These are phyloP conservation scores for Phenganax stokvisi DNA, from an alignment of 92 coral and sea anemone genomes.

Conservation along the genomic window DNA sequence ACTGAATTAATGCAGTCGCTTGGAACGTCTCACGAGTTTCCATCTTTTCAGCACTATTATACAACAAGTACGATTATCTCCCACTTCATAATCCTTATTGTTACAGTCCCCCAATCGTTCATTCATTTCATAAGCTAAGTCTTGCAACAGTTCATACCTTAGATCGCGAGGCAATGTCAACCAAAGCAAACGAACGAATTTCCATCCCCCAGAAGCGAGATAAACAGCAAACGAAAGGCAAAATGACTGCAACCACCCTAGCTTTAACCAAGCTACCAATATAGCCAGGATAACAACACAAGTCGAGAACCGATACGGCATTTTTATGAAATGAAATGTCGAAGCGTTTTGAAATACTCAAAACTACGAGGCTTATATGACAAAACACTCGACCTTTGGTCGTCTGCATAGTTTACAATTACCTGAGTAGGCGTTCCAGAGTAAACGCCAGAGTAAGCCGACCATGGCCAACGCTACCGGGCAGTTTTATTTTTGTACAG, in stretches of 20 bases:
- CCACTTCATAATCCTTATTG: neutral
- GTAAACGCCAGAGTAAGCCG: no score
- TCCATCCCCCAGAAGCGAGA: slow-evolving; percentile 18
- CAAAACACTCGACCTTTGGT: no score
- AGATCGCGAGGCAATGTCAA: slow-evolving; percentile 14
- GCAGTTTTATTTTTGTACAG: no score
- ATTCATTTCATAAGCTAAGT: neutral
- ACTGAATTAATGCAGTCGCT: no score
- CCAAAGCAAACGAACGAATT: slow-evolving; percentile 11
- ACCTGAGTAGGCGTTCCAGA: no score
- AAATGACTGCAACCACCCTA: neutral
- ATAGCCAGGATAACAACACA: neutral
- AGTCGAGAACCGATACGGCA: neutral
- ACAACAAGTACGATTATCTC: no score
- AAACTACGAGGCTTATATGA: no score
- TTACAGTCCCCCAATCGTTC: neutral
- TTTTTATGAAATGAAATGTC: neutral
- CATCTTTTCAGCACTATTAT: no score
- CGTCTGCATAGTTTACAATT: no score
- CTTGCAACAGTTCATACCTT: neutral
- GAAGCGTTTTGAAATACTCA: neutral
- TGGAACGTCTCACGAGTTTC: no score
- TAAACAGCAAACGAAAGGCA: neutral
- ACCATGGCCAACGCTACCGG: no score
- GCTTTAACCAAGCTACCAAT: neutral